These are phyloP conservation scores for Dromaius novaehollandiae DNA, from an alignment of 2,113 vertebrate species.

Conservation along the genomic window DNA sequence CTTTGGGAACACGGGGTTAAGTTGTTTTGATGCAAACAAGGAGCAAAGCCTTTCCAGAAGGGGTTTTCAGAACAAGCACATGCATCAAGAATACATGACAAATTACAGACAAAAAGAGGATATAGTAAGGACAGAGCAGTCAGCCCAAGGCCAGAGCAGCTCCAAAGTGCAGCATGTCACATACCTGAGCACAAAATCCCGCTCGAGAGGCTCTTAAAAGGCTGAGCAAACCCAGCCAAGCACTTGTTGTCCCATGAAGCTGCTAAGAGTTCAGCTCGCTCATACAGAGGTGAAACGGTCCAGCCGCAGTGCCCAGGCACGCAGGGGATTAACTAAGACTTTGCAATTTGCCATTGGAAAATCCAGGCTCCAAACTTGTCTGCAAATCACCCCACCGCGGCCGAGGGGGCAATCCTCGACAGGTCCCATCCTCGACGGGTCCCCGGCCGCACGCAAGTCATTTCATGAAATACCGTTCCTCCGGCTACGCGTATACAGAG, in stretches of 20 bases:
- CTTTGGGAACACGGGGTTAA: background rate
- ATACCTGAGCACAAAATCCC: background rate
- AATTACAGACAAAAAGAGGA: background rate
- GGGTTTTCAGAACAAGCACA: background rate
- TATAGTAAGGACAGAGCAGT: background rate
- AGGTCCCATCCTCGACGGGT: background rate
- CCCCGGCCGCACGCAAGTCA: background rate
- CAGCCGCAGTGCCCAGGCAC: background rate
- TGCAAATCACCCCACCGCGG: background rate
- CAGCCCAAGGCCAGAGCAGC: background rate
- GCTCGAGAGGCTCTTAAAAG: background rate
- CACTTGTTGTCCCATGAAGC: background rate
- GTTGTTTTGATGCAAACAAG: background rate
- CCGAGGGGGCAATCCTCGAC: background rate
- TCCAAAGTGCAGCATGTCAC: background rate
- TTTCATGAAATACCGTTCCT: slow-evolving; percentile 3
- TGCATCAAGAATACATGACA: too few species aligned
- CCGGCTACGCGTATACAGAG: background rate
- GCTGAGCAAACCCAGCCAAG: background rate
- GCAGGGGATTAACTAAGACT: background rate
- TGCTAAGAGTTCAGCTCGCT: background rate
- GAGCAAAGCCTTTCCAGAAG: background rate
- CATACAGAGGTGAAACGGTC: background rate
- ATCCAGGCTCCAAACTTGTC: background rate
- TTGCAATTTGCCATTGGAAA: background rate